Evolutionary conservation across 64 coral and sea anemone species (phyloP), one percentile per base, ranked within the genome.

Genomic region (Acropora tenuis): DNA sequence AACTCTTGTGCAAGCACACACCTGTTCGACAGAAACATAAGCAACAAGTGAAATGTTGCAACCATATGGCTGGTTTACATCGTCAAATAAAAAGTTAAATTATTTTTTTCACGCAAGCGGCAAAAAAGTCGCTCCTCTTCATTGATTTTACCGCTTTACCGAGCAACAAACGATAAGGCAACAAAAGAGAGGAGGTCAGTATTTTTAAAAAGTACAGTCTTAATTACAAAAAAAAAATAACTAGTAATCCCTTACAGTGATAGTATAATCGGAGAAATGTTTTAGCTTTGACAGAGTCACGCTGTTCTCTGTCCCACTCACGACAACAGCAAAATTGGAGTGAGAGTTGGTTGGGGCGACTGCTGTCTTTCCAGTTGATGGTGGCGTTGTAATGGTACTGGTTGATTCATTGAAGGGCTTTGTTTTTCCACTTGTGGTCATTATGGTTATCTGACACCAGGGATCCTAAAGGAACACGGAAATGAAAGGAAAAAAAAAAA

Each of bases 1-100:
- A 63, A 69, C 83, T 2, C 78, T 88, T 18, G 89, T 95, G 67
- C 94, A 95, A 9, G 94, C 94, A 91, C 94, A 95, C 1, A 95
- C 89, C 94, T 95, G 48, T 80, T 48, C 10, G 52, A 10, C 5
- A 55, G 10, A 67, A 48, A 19, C 19, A 71, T 8, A 13, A 85
- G 43, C 47, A 6, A 50, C 44, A 19, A 1, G 50, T 48, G 8
- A 6, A 30, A 30, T 30, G 30, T 30, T 30, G 0, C 30, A 30
- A 30, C 30, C 30, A 30, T 30, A 30, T 0, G 30, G 30, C 30
- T 30, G 30, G 30, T 30, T 30, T 30, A 30, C 30, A 30, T 30
- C 0, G 30, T 30, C 30, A 30, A 30, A 30, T 30, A 30, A 30
- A 30, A 0, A 30, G 30, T 30, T 30, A 30, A 30, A 30, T 30